These are phyloP conservation scores for Eubasilissa splendida DNA, from an alignment of 2,888 invertebrate genomes.

Conservation along the genomic window DNA sequence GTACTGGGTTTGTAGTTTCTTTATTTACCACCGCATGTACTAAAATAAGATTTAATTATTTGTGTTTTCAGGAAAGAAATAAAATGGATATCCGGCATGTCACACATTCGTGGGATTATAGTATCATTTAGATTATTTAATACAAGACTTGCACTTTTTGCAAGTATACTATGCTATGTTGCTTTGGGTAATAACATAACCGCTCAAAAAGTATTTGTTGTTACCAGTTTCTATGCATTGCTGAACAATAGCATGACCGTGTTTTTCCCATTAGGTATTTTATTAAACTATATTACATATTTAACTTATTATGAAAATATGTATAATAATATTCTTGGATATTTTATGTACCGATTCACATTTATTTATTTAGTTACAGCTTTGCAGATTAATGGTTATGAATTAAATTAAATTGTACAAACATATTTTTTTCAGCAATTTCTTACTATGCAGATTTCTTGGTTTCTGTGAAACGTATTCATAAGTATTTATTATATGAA, in stretches of 20 bases:
- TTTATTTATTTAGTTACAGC: no score
- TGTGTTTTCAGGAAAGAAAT: slow-evolving; percentile 66
- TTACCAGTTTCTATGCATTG: slow-evolving; percentile 76
- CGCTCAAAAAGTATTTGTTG: slow-evolving; percentile 76
- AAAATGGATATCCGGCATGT: slow-evolving; percentile 65
- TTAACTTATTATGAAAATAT: no score
- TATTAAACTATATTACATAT: no score
- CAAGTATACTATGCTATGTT: slow-evolving; percentile 73
- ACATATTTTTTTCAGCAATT: slow-evolving; percentile 75
- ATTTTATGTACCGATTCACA: no score
- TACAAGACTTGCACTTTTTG: slow-evolving; percentile 74
- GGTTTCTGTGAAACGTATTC: slow-evolving; percentile 82
- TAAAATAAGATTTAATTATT: neutral
- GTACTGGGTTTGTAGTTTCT: no score
- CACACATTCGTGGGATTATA: slow-evolving; percentile 66
- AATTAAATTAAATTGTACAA: neutral
- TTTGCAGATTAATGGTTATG: no score
- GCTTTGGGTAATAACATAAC: slow-evolving; percentile 71
- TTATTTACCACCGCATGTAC: no score
- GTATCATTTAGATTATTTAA: slow-evolving; percentile 71
- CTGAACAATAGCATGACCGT: slow-evolving; percentile 75
- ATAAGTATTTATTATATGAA: slow-evolving; percentile 75
- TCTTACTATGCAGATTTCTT: slow-evolving; percentile 85
- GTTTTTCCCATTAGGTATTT: slow-evolving; percentile 72
- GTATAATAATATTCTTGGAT: no score